Evolutionary conservation across 1,140 invertebrate species (phyloP).

Genomic region (Orius insidiosus): DNA sequence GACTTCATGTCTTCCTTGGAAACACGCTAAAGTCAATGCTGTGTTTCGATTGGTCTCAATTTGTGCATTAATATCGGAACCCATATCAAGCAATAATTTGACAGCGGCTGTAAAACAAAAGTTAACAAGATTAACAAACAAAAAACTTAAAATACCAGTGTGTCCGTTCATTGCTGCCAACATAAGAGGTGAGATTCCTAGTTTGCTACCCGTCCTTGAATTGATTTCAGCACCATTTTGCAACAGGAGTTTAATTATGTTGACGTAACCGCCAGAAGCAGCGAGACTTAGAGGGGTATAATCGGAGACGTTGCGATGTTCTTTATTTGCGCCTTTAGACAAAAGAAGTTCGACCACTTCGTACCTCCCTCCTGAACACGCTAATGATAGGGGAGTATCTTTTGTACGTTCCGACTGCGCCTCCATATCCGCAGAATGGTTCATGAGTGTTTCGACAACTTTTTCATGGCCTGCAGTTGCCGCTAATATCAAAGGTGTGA

Average conservation of each 20-base stretch:
- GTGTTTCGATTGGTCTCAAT: conserved; percentile 99
- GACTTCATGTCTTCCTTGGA: conserved; percentile 97
- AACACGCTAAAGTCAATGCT: conserved; percentile 94
- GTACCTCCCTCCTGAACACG: conserved; percentile 91
- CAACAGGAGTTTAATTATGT: conserved; percentile 90
- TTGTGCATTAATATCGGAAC: conserved; percentile 98
- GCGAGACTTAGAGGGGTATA: conserved; percentile 96
- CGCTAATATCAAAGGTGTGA: conserved; percentile 91
- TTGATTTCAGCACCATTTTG: conserved; percentile 93
- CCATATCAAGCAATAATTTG: conserved; percentile 85
- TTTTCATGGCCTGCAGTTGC: conserved; percentile 94
- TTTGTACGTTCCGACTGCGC: conserved; percentile 97
- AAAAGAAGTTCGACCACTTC: conserved; percentile 90
- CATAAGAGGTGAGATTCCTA: conserved; percentile 98
- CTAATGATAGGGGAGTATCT: conserved; percentile 92
- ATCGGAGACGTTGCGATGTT: conserved; percentile 97
- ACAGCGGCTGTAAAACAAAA: conserved; percentile 44
- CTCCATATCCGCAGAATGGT: conserved; percentile 87
- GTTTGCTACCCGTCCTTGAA: conserved; percentile 88
- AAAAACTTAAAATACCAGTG: conserved; percentile 34
- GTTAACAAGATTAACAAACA: conserved; percentile 5
- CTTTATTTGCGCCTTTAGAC: conserved; percentile 73
- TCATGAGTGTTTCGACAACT: conserved; percentile 80
- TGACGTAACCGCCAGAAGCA: conserved; percentile 95
- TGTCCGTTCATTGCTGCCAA: conserved; percentile 99